Evolutionary conservation across 2,797 vertebrate species (phyloP).

Genomic region (Peromyscus attwateri): DNA sequence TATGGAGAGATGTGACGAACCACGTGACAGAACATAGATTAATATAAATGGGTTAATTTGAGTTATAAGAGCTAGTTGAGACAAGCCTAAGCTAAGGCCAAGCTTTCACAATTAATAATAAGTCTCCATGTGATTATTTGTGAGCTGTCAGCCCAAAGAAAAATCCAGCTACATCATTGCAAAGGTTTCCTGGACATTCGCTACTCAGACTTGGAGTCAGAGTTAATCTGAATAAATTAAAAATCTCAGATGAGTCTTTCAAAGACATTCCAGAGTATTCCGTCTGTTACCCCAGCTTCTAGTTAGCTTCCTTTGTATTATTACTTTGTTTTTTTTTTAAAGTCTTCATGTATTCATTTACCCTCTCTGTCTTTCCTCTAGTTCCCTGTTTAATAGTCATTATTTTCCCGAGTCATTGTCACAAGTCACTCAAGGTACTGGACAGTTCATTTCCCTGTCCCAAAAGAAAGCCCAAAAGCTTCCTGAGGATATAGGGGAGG

Average conservation of each 20-base stretch:
- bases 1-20: neutral
- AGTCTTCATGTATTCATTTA: neutral
- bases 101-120: neutral
- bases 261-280: conserved; percentile 24
- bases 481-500: neutral
- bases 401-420: neutral
- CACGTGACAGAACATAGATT: neutral
- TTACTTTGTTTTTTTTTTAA: neutral
- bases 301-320: conserved; percentile 36
- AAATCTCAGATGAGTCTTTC: conserved; percentile 13
- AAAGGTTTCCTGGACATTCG: conserved; percentile 5
- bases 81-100: neutral
- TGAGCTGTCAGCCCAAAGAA: neutral
- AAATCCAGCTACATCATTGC: neutral
- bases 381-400: neutral
- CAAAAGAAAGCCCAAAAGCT: neutral
- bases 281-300: conserved; percentile 24
- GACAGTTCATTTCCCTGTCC: neutral
- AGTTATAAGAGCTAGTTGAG: neutral
- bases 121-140: neutral
- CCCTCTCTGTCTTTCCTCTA: neutral
- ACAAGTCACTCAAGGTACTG: neutral
- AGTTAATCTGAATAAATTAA: conserved; percentile 40
- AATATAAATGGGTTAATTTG: neutral
- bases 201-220: conserved; percentile 26